Evolutionary conservation across 1,140 invertebrate species (phyloP).

Genomic region (Drosophila ambigua): DNA sequence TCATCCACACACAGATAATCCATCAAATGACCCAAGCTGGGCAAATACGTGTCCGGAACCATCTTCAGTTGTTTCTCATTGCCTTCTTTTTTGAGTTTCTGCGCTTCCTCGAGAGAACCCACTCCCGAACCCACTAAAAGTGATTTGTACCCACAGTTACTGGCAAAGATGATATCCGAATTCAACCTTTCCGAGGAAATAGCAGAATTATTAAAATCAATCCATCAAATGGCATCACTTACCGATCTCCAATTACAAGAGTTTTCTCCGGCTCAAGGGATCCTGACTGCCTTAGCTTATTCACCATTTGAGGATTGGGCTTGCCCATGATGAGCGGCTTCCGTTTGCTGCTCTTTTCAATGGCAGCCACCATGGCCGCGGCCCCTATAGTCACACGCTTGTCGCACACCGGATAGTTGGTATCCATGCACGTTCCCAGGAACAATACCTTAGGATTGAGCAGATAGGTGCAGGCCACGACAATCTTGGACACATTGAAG

Average conservation of each 20-base stretch:
- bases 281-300: constrained; percentile 6
- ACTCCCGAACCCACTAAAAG: constrained; percentile 54
- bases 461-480: constrained; percentile 48
- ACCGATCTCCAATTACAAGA: constrained; percentile 63
- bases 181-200: constrained; percentile 21
- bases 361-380: constrained; percentile 37
- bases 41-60: constrained; percentile 50
- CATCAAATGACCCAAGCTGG: constrained; percentile 11
- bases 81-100: constrained; percentile 21
- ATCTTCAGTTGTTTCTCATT: constrained; percentile 17
- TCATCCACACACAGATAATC: constrained; percentile 12
- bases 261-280: constrained; percentile 56
- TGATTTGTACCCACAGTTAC: constrained; percentile 57
- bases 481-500: constrained; percentile 29
- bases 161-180: constrained; percentile 57
- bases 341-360: constrained; percentile 35
- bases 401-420: constrained; percentile 8
- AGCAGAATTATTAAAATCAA: not conserved
- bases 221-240: constrained; percentile 9
- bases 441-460: constrained; percentile 27
- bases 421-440: constrained; percentile 40
- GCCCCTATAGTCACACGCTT: constrained; percentile 33
- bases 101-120: constrained; percentile 25
- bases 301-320: constrained; percentile 54
- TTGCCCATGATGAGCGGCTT: constrained; percentile 60